phyloP scores from a whole-genome alignment of 1,140 invertebrate species.

The Sinella curviseta region DNA sequence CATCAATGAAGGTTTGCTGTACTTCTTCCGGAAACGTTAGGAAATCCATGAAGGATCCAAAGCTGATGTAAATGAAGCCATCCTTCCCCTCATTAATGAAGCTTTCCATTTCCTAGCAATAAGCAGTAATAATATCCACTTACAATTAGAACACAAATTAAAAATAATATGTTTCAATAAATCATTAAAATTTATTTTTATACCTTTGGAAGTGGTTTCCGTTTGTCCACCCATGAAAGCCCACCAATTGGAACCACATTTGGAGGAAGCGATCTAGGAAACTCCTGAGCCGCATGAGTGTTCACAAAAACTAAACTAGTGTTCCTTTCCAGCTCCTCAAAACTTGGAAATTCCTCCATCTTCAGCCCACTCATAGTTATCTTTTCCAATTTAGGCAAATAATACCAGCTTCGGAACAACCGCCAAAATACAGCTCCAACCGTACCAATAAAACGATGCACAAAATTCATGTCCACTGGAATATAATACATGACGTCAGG shows the following conservation, averaged over 20 bases:
- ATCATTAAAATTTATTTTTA: no score
- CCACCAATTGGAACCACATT: constrained; percentile 54
- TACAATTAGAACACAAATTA: no score
- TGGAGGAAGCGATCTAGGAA: constrained; percentile 52
- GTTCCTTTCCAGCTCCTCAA: constrained; percentile 46
- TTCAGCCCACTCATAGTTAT: constrained; percentile 20
- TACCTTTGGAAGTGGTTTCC: constrained; percentile 7
- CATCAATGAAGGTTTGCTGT: background rate
- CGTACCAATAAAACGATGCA: background rate
- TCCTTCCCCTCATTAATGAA: background rate
- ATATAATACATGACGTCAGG: background rate
- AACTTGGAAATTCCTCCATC: no score
- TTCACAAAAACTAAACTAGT: constrained; percentile 47
- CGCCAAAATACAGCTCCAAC: background rate
- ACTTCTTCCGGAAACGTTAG: background rate
- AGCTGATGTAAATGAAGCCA: constrained; percentile 16
- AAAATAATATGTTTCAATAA: no score
- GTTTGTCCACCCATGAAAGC: background rate
- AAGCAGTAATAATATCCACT: no score
- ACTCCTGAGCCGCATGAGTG: constrained; percentile 33
- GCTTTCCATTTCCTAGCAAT: no score
- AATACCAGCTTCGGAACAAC: background rate
- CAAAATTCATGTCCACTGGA: background rate
- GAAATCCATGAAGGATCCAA: background rate
- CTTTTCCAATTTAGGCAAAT: background rate